phyloP scores from a whole-genome alignment of 2,113 vertebrate species.

The Ornithorhynchus anatinus region DNA sequence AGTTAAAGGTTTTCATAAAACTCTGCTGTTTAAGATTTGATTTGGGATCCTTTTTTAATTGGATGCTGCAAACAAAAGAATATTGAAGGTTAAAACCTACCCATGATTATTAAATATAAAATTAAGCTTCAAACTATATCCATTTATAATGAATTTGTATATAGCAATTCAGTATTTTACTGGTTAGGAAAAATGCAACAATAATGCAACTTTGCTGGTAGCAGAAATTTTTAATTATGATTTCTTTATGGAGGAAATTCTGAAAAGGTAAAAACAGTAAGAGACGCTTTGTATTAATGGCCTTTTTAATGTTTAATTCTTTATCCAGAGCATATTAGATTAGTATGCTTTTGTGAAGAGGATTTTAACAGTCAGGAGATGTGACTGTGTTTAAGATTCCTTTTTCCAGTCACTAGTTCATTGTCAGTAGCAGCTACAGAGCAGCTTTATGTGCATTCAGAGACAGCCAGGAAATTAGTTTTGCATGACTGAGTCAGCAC shows the following conservation, averaged over 20 bases:
- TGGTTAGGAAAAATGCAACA: conserved; percentile 24
- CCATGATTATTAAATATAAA: conserved; percentile 39
- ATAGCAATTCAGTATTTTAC: conserved; percentile 27
- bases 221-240: conserved; percentile 50
- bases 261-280: conserved; percentile 42
- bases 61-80: background rate
- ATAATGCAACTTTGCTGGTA: conserved; percentile 39
- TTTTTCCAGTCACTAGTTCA: conserved; percentile 80
- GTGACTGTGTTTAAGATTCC: conserved; percentile 81
- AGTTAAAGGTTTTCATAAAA: background rate
- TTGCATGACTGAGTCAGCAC: conserved; percentile 74
- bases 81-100: background rate
- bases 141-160: conserved; percentile 17
- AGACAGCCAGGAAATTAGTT: conserved; percentile 83
- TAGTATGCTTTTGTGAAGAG: conserved; percentile 71
- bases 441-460: conserved; percentile 80
- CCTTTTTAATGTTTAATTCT: conserved; percentile 26
- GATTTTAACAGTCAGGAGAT: conserved; percentile 81
- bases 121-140: background rate
- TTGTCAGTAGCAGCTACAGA: conserved; percentile 77
- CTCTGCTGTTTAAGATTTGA: background rate
- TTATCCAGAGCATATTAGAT: conserved; percentile 58
- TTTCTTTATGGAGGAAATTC: conserved; percentile 67
- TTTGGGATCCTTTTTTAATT: background rate
- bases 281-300: conserved; percentile 50